These are phyloP conservation scores for Pelagia noctiluca DNA, from an alignment of 30 jellyfish, hydroid and myxozoan genomes.

Conservation along the genomic window DNA sequence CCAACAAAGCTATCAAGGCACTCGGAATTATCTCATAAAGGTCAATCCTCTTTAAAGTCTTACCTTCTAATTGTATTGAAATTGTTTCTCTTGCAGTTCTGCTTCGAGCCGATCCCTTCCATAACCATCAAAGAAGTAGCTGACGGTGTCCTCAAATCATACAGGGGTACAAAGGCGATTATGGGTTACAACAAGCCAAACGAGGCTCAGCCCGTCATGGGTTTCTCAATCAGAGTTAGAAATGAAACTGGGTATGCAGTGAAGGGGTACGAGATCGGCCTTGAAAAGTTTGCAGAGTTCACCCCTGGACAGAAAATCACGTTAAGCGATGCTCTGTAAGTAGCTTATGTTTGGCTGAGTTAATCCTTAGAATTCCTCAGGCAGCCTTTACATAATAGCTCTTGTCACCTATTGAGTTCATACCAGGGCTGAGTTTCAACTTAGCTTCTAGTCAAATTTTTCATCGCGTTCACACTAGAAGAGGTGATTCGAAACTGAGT, in stretches of 20 bases:
- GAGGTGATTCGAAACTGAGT: no score
- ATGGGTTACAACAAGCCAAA: slow-evolving; percentile 82
- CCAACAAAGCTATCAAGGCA: no score
- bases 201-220: slow-evolving; percentile 82
- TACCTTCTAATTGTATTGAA: no score
- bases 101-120: slow-evolving; percentile 95
- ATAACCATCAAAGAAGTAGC: slow-evolving; percentile 94
- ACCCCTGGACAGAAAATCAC: slow-evolving; percentile 75
- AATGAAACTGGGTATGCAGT: slow-evolving; percentile 74
- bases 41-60: no score
- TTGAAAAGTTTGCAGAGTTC: slow-evolving; percentile 70
- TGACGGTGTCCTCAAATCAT: slow-evolving; percentile 76
- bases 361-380: no score
- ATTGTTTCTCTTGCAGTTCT: slow-evolving; percentile 67
- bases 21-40: no score
- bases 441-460: no score
- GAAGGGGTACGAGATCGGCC: slow-evolving; percentile 95
- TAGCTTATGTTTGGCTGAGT: background rate
- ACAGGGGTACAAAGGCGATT: slow-evolving; percentile 65
- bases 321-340: slow-evolving; percentile 85
- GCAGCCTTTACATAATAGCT: no score
- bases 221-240: slow-evolving; percentile 87
- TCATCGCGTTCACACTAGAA: no score
- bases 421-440: no score
- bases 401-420: no score